Conservation (phyloP, 1,140 invertebrate species). For the Scaptomyza graminum region DNA sequence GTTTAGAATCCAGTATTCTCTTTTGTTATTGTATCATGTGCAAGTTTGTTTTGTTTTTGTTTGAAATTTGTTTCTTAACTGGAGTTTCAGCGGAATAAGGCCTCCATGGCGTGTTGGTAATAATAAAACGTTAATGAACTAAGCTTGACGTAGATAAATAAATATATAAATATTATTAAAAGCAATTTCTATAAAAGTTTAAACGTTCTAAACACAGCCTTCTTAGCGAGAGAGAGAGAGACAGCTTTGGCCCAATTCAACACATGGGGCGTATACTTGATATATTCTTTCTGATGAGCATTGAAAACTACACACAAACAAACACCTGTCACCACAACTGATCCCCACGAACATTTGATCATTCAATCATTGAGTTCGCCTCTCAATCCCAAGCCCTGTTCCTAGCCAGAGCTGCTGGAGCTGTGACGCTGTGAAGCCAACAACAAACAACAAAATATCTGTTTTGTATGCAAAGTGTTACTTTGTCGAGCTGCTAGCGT, state of each 20-base stretch:
- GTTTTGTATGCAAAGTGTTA: slow-evolving; percentile 59
- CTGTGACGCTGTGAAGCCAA: background rate
- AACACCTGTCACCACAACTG: slow-evolving; percentile 56
- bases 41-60: slow-evolving; percentile 10
- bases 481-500: slow-evolving; percentile 32
- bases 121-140: slow-evolving; percentile 3
- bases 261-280: slow-evolving; percentile 39
- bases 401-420: slow-evolving; percentile 1
- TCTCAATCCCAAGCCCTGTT: slow-evolving; percentile 1
- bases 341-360: slow-evolving; percentile 52
- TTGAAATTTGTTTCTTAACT: slow-evolving; percentile 6
- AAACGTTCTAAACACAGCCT: slow-evolving; percentile 25
- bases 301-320: background rate
- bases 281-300: slow-evolving; percentile 1
- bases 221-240: background rate
- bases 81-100: slow-evolving; percentile 9
- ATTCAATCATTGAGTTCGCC: slow-evolving; percentile 33
- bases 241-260: slow-evolving; percentile 6
- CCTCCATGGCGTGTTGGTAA: slow-evolving; percentile 5
- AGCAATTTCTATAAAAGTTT: slow-evolving; percentile 1
- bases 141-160: slow-evolving; percentile 23
- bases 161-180: slow-evolving; percentile 3
- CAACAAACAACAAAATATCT: background rate
- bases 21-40: slow-evolving; percentile 7
- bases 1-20: slow-evolving; percentile 13